Evolutionary conservation across 1,140 invertebrate genomes (phyloP), one percentile per base, ranked within the genome.

Genomic region (Littorina saxatilis): DNA sequence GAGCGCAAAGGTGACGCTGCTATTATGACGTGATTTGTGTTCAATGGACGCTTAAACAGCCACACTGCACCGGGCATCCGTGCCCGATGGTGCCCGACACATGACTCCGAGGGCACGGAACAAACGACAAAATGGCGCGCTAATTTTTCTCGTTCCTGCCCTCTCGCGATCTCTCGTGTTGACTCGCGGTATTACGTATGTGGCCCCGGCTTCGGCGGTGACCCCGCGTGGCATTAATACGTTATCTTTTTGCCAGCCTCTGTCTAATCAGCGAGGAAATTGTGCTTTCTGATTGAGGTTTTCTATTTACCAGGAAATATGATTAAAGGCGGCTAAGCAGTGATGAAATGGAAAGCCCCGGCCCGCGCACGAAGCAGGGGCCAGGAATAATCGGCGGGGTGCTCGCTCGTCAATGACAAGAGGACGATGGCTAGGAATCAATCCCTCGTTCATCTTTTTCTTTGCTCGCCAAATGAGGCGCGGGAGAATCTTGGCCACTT

Each of bases 1-100:
- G 29, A 39, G 58, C 76, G 76, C 76, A 78, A 78, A 78, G 76
- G 76, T 78, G 76, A 37, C 39, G 20, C 37, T 23, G 76, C 76
- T 78, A 78, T 78, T 78, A 78, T 78, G 76, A 32, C 76, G 76
- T 78, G 76, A 78, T 78, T 78, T 78, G 76, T 78, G 76, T 58
- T 78, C 76, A 78, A 78, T 78, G 76, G 76, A 39, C 23, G 76
- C 55, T 58, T 63, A 43, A 63, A 63, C 35, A 78, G 76, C 76
- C 23, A 73, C 70, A 50, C 70, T 47, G 70, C n/a, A 73, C 70
- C 43, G 39, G 70, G 70, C 23, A 50, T 50, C 70, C 39, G 23
- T 61, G 32, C 76, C 39, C 55, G 23, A 43, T 66, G 20, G 35
- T 63, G 76, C 76, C 76, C 76, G 76, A 55, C 39, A 11, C 58